Base-by-base conservation (phyloP, 1,140 invertebrate species). In the Onthophagus taurus region DNA sequence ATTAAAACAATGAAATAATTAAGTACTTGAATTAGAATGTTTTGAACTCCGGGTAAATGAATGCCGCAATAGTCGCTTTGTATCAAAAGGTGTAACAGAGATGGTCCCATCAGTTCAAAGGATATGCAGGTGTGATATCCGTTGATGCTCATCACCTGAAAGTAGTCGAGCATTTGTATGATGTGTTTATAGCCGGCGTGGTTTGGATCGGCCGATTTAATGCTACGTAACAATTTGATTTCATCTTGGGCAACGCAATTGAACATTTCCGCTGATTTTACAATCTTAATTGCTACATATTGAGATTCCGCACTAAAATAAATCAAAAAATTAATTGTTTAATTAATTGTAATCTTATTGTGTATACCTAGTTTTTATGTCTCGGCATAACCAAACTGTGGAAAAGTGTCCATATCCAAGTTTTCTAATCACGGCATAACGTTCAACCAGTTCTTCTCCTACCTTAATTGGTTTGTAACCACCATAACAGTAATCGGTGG, bases 401-500 rank as follows among this genome's bases (percentile, higher is more conserved):
- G 92, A 97, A 67, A 97, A 97, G 66, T 97, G 93, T 42, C 94
- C 94, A 90, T 91, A 97, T 42, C 94, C 94, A 52, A 97, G 73
- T 74, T 97, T 97, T 45, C 93, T 78, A 51, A 93, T 84, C 53
- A 96, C 89, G 73, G 90, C 86, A 72, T 97, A 97, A 51, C 89
- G 81, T 63, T 79, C 80, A 65, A 86, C 74, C 18, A 95, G 91
- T 42, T 93, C 72, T 69, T 95, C 89, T 49, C 90, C 89, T 68
- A 94, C 94, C 72, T 87, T 89, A 37, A 97, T 89, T 48, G 91
- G 91, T 77, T 97, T 92, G 71, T 97, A 97, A 48, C 93, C 93
- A 58, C 92, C 92, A 73, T 87, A 87, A 59, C 83, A 82, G 63
- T 97, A 97, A 64, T 97, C 93, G 42, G 76, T 77, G 51, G 85